phyloP scores from a whole-genome alignment of 2,888 invertebrate species.

The Polydrusus tereticollis region DNA sequence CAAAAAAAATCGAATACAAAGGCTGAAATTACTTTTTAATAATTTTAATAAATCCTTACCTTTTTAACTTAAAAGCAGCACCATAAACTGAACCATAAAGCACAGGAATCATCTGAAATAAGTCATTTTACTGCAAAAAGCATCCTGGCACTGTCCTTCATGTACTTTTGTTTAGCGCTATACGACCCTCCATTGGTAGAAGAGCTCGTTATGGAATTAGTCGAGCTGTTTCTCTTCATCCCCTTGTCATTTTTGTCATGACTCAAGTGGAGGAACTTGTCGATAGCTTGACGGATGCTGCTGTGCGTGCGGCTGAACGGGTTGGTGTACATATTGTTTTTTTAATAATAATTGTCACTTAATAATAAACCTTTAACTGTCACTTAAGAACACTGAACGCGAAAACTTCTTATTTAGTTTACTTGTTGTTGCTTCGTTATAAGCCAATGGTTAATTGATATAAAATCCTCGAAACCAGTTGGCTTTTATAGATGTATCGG shows the following conservation, averaged over 20 bases:
- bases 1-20: too few species aligned
- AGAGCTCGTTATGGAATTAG: slow-evolving; percentile 28
- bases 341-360: neutral
- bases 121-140: slow-evolving; percentile 28
- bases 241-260: slow-evolving; percentile 49
- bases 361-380: neutral
- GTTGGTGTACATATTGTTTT: neutral
- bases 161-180: slow-evolving; percentile 24
- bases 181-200: neutral
- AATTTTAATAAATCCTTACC: too few species aligned
- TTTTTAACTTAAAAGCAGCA: neutral
- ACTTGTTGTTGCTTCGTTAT: neutral
- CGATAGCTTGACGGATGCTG: slow-evolving; percentile 75
- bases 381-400: neutral
- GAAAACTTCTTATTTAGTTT: neutral
- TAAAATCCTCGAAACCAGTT: neutral
- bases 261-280: slow-evolving; percentile 70
- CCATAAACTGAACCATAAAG: neutral
- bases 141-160: slow-evolving; percentile 23
- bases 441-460: neutral
- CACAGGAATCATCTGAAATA: too few species aligned
- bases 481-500: slow-evolving; percentile 1
- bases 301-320: slow-evolving; percentile 71
- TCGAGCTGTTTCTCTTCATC: slow-evolving; percentile 52
- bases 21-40: too few species aligned